Conservation (phyloP, 2,888 invertebrate genomes). For the Ganaspis brasiliensis region DNA sequence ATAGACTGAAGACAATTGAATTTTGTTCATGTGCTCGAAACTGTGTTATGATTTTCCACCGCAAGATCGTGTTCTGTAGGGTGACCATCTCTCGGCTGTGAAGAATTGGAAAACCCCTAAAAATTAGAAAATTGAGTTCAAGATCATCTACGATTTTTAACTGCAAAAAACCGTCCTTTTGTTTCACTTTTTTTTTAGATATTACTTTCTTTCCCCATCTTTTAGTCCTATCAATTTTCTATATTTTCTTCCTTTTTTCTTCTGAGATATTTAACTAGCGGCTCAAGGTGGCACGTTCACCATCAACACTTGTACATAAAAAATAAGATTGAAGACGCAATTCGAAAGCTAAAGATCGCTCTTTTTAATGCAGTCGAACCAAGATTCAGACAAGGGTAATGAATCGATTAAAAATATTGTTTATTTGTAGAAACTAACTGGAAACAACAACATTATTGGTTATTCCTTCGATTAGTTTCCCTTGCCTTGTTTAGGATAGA, state of each 20-base stretch:
- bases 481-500: slow-evolving; percentile 64
- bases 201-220: slow-evolving; percentile 28
- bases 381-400: slow-evolving; percentile 51
- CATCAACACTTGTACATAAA: slow-evolving; percentile 69
- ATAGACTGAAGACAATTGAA: slow-evolving; percentile 5
- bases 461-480: slow-evolving; percentile 56
- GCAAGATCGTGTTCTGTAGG: slow-evolving; percentile 12
- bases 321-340: slow-evolving; percentile 53
- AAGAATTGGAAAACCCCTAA: slow-evolving; percentile 6
- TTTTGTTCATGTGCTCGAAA: background rate
- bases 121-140: slow-evolving; percentile 5
- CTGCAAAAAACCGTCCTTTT: slow-evolving; percentile 7
- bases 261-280: slow-evolving; percentile 52
- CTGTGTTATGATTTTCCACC: background rate
- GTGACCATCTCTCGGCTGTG: slow-evolving; percentile 27
- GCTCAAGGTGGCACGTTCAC: slow-evolving; percentile 55
- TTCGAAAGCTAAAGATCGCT: slow-evolving; percentile 50
- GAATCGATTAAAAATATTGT: slow-evolving; percentile 19
- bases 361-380: slow-evolving; percentile 58
- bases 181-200: background rate
- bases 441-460: slow-evolving; percentile 24
- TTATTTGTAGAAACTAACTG: background rate
- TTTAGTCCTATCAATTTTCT: slow-evolving; percentile 55
- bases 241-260: slow-evolving; percentile 51
- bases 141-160: too few species aligned